Evolutionary conservation across 1,140 invertebrate genomes (phyloP).

Genomic region (Yoshiicerus persimilis): DNA sequence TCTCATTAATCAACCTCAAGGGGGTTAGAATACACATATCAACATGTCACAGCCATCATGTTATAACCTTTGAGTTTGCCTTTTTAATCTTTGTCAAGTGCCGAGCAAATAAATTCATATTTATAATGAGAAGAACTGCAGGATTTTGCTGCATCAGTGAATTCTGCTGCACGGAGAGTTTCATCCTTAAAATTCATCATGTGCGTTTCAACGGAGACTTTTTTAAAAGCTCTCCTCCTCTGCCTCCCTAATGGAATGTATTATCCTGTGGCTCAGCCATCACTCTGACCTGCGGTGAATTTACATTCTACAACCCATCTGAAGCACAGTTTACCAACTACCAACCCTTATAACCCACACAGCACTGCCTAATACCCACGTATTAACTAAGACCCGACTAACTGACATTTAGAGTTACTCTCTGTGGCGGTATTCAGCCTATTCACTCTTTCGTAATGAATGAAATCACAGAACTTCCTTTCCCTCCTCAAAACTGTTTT

Average conservation of each 20-base stretch:
- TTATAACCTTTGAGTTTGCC: slow-evolving; percentile 20
- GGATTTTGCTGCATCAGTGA: slow-evolving; percentile 16
- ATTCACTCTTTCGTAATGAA: neutral
- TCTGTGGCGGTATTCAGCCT: neutral
- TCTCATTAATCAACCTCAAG: slow-evolving; percentile 36
- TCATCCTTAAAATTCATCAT: neutral
- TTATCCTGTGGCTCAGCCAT: neutral
- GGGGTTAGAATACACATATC: slow-evolving; percentile 20
- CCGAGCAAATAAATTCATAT: slow-evolving; percentile 14
- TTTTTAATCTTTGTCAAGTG: slow-evolving; percentile 21
- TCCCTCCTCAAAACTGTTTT: neutral
- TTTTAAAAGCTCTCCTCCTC: neutral
- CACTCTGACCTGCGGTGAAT: neutral
- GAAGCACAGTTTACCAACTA: neutral
- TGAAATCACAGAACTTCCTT: neutral
- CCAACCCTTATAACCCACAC: no score
- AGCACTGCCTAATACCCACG: neutral
- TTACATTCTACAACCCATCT: neutral
- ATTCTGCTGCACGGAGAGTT: neutral
- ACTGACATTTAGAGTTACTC: neutral
- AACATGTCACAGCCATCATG: slow-evolving; percentile 16
- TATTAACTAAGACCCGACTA: neutral
- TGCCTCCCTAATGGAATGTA: neutral
- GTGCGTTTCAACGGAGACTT: neutral
- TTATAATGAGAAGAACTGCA: neutral